Conservation (phyloP, 2,888 invertebrate genomes). For the Napeogenes inachia region DNA sequence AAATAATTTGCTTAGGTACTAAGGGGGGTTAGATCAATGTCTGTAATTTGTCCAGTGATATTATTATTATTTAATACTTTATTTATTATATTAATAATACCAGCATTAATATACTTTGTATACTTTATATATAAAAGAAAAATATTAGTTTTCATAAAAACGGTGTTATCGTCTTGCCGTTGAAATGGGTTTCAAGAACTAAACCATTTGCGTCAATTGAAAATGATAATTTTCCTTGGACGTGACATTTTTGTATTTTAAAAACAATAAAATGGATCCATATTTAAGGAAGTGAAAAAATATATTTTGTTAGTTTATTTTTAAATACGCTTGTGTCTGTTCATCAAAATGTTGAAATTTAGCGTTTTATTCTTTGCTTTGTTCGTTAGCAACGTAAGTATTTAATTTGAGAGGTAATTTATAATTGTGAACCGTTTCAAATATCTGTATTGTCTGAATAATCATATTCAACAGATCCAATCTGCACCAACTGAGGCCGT, state of each 20-base stretch:
- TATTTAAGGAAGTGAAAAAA: conserved; percentile 33
- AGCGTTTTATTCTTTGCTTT: conserved; percentile 16
- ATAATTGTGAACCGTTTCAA: neutral
- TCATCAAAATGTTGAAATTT: conserved; percentile 18
- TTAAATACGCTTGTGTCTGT: conserved; percentile 7
- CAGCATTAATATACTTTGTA: too few relatives aligned
- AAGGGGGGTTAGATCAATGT: too few relatives aligned
- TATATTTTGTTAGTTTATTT: conserved; percentile 12
- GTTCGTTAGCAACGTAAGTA: conserved; percentile 22
- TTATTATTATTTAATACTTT: too few relatives aligned
- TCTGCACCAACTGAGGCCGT: conserved; percentile 23
- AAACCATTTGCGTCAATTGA: conserved; percentile 22
- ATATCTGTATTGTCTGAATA: too few relatives aligned
- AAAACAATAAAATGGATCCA: conserved; percentile 27
- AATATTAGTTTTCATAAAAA: conserved; percentile 1
- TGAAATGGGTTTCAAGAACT: conserved; percentile 28
- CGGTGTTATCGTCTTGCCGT: conserved; percentile 21
- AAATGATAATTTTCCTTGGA: conserved; percentile 40
- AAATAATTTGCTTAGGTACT: too few relatives aligned
- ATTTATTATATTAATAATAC: too few relatives aligned
- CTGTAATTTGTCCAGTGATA: too few relatives aligned
- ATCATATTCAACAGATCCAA: conserved; percentile 24
- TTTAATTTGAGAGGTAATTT: neutral
- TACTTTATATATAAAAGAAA: too few relatives aligned
- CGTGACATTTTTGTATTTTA: conserved; percentile 47